Base-by-base conservation (phyloP, 2,888 invertebrate species). In the Drosophila borborema region DNA sequence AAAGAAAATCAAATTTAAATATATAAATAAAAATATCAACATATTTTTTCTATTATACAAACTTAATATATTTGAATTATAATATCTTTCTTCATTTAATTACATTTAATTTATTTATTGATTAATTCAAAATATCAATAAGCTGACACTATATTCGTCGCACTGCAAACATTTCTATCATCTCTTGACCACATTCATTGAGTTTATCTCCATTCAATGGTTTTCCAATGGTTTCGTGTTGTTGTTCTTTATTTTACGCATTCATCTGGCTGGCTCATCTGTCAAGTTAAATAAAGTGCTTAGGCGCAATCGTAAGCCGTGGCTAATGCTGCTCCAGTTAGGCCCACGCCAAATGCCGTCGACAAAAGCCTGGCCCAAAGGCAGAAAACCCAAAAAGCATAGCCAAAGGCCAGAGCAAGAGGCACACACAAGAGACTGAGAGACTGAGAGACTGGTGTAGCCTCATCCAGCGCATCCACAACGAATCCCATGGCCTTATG, bases 291-390 rank as follows among this genome's bases (percentile, higher is more conserved):
- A 83, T 85, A 74, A 80, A 87, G 88, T 82, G 83, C 86, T 87
- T 87, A 87, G 80, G 63, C 74, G 67, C 73, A 71, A 75, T 66
- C 70, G 54, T 48, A 55, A 65, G 76, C 85, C 85, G 48, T 83
- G 72, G 85, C 77, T 60, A 87, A 85, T 85, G 80, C 12, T 73
- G 83, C 88, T 83, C 83, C 82, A 87, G 72, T 83, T 83, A 74
- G 70, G 74, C 86, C 82, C 88, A 83, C 82, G 77, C 82, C 56
- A 68, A 64, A 61, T 46, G 64, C 34, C 70, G 40, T 28, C 60
- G 41, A 48, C 23, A n/a, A n/a, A 31, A 49, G 61, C 61, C 62
- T 55, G 59, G 58, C 68, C 68, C 49, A 62, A 54, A 58, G 49
- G 40, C 49, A 23, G 20, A 23, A 45, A 23, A 40, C 16, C 67